These are phyloP conservation scores for Equus przewalskii DNA, from an alignment of 2,113 vertebrate species.

Conservation along the genomic window DNA sequence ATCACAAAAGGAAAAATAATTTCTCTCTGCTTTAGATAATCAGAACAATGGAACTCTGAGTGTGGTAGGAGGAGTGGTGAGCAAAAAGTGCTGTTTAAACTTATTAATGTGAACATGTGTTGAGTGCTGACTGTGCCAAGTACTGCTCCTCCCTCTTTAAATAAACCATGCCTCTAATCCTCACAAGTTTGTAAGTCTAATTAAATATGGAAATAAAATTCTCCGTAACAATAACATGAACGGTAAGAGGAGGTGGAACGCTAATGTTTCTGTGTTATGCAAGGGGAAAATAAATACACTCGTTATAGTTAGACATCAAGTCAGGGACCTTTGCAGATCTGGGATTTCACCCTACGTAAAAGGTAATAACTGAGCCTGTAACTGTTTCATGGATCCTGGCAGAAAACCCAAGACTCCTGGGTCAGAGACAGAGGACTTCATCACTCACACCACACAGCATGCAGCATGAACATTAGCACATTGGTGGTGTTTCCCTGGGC, in stretches of 20 bases:
- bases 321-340: not conserved
- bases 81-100: not conserved
- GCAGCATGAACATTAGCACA: not conserved
- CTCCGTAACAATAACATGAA: not conserved
- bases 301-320: not conserved
- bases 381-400: not conserved
- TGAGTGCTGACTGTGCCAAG: not conserved
- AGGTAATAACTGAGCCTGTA: not conserved
- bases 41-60: not conserved
- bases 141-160: not conserved
- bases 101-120: not conserved
- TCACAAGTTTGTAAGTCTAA: not conserved
- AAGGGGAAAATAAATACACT: not conserved
- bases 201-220: not conserved
- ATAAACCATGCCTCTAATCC: not conserved
- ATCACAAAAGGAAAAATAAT: not conserved
- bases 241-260: not conserved
- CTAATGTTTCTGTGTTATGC: not conserved
- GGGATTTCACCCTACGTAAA: not conserved
- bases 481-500: not conserved
- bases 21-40: conserved; percentile 2
- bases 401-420: not conserved
- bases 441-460: not conserved
- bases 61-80: not conserved
- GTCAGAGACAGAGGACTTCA: not conserved